phyloP scores from a whole-genome alignment of 2,888 invertebrate genomes.

The Apantesis nais region DNA sequence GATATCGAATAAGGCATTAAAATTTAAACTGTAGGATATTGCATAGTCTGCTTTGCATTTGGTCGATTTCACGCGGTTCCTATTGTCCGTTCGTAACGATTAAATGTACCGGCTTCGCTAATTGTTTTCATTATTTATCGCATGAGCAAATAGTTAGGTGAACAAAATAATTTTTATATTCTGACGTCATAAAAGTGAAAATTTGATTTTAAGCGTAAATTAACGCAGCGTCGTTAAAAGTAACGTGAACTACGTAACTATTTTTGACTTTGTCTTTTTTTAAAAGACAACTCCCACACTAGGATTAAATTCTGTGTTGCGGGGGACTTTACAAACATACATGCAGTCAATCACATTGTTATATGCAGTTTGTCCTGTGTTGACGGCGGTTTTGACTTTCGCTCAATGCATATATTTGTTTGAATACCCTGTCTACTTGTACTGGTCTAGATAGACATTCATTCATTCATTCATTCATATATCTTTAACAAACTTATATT shows the following conservation, averaged over 20 bases:
- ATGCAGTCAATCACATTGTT: too few species aligned
- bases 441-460: too few species aligned
- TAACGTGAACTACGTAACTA: not conserved
- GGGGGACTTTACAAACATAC: too few species aligned
- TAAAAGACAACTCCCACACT: too few species aligned
- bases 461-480: too few species aligned
- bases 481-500: too few species aligned
- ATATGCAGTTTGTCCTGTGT: too few species aligned
- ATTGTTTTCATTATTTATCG: constrained; percentile 8
- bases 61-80: constrained; percentile 35
- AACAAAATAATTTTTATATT: not conserved
- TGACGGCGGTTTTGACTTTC: too few species aligned
- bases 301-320: too few species aligned
- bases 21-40: constrained; percentile 33
- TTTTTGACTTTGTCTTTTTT: too few species aligned
- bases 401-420: too few species aligned
- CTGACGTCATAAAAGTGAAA: not conserved
- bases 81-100: constrained; percentile 31
- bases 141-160: not conserved
- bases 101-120: constrained; percentile 17
- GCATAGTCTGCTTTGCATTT: constrained; percentile 28
- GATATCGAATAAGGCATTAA: constrained; percentile 31
- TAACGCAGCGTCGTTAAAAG: not conserved
- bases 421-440: too few species aligned
- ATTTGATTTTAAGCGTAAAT: not conserved